Evolutionary conservation across 2,113 vertebrate species (phyloP).

Genomic region (Theristicus caerulescens): DNA sequence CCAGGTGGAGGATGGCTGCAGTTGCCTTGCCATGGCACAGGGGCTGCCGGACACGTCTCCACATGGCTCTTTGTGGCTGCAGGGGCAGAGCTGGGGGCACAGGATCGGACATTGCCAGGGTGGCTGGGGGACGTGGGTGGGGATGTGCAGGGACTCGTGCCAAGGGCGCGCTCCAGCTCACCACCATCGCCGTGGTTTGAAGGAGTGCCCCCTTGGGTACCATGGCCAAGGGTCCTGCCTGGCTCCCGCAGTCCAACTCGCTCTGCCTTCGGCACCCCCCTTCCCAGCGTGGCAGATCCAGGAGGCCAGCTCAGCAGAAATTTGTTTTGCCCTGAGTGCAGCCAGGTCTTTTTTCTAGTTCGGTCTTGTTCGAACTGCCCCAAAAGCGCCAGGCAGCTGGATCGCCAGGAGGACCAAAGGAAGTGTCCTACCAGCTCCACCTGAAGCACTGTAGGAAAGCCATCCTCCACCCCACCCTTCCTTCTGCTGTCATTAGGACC

Average conservation of each 20-base stretch:
- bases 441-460: background rate
- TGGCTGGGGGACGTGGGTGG: background rate
- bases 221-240: accelerated
- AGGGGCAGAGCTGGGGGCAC: background rate
- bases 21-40: background rate
- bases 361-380: background rate
- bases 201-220: background rate
- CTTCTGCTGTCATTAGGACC: background rate
- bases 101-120: background rate
- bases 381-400: background rate
- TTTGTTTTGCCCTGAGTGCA: background rate
- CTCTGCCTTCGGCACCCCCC: background rate
- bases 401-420: background rate
- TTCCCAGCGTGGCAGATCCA: accelerated
- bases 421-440: background rate
- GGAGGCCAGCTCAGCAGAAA: background rate
- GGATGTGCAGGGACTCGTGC: background rate
- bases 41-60: accelerated
- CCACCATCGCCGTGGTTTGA: accelerated
- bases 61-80: background rate
- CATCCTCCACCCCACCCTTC: background rate
- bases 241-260: accelerated
- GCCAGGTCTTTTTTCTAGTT: background rate
- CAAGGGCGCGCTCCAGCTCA: background rate
- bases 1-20: background rate